These are phyloP conservation scores for Lacerta agilis DNA, from an alignment of 2,797 vertebrate species.

Conservation along the genomic window DNA sequence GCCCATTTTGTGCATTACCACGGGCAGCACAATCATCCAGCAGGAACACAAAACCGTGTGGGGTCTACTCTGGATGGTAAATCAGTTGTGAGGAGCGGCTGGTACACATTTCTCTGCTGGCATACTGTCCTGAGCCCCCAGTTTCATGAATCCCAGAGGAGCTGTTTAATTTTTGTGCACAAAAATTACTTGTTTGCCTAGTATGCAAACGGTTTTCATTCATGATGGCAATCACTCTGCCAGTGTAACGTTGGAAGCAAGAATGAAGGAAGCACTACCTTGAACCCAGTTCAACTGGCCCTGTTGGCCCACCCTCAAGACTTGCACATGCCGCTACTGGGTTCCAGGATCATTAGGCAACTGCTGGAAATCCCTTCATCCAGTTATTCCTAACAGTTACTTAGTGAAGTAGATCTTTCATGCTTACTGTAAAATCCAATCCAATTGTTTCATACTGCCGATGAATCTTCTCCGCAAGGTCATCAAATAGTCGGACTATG, in stretches of 20 bases:
- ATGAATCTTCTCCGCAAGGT: slow-evolving; percentile 96
- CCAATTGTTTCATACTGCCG: slow-evolving; percentile 97
- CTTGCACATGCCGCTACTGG: neutral
- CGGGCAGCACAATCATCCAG: neutral
- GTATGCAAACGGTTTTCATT: neutral
- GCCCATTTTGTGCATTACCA: neutral
- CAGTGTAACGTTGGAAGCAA: neutral
- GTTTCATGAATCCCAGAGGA: neutral
- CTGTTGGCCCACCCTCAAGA: neutral
- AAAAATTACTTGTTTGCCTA: neutral
- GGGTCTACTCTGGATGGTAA: neutral
- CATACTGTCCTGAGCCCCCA: neutral
- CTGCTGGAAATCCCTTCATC: neutral
- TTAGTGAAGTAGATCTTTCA: neutral
- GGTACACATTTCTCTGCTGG: neutral
- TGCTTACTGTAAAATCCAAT: slow-evolving; percentile 90
- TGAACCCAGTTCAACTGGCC: neutral
- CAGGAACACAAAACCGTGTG: neutral
- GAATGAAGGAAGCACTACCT: neutral
- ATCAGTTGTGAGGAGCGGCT: neutral
- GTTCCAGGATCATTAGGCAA: neutral
- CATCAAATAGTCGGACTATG: slow-evolving; percentile 96
- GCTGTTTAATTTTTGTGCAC: no score
- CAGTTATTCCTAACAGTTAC: neutral
- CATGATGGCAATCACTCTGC: neutral